Evolutionary conservation across 2,797 vertebrate genomes (phyloP), one percentile per base, ranked within the genome.

Genomic region (Phoebastria nigripes): DNA sequence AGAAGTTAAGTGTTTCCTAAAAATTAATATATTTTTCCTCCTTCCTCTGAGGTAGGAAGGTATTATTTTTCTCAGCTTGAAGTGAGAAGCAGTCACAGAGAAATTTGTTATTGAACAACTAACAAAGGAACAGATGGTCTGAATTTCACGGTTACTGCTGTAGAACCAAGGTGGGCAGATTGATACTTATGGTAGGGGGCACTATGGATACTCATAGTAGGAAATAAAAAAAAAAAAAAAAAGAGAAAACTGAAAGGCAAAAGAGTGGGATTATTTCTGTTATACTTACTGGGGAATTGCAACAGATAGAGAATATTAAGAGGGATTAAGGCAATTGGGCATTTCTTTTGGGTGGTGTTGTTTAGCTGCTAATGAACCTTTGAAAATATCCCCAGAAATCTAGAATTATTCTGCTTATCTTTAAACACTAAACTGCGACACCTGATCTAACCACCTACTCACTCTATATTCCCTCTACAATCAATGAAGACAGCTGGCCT

Each of bases 161-260:
- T 74, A 83, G 81, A 89, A 59, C 26, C 11, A 37, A n/a, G 8
- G 13, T 8, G 72, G 22, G 20, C 12, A 55, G 47, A 51, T 28
- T 15, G 39, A 19, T 12, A 14, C 0, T 0, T 33, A 9, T 31
- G 13, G 28, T 44, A 17, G 10, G 4, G 17, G 6, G 3, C 29
- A 47, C 11, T 31, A 16, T 25, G 11, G 10, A 20, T 65, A 37
- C 2, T 28, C 18, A 31, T 15, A 62, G 5, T 5, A 59, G 15
- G 39, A 67, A 76, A 85, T n/a, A 25, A 19, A 79, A 65, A 71
- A 44, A 37, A 2, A 5, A 37, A 15, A 4, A 70, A 51, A 37
- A 2, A 11, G 35, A 69, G 41, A 74, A 63, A 74, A 41, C 7
- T 19, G 41, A 65, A 18, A 63, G 9, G 22, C 13, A 82, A 76